Conservation (phyloP, 1,140 invertebrate species). For the Bombus balteatus region DNA sequence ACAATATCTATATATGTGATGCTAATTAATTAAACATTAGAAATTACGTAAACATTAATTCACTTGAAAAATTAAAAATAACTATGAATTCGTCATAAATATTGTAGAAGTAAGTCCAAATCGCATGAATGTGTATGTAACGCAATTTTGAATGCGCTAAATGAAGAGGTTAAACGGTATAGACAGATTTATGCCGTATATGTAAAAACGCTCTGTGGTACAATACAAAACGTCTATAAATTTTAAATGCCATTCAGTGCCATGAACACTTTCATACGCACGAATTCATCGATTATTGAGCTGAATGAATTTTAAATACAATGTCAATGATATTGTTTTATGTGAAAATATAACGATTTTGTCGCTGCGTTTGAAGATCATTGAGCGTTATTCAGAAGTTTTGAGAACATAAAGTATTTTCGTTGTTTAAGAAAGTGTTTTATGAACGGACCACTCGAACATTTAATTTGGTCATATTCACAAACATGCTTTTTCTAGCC, state of each 20-base stretch:
- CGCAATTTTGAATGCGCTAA: background rate
- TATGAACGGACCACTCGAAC: too few species aligned
- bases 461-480: too few species aligned
- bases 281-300: background rate
- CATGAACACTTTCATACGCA: background rate
- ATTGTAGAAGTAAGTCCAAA: background rate
- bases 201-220: background rate
- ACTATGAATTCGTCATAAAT: background rate
- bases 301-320: background rate
- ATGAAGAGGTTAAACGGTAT: background rate
- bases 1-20: too few species aligned
- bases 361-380: too few species aligned
- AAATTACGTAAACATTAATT: too few species aligned
- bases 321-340: background rate
- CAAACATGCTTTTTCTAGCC: too few species aligned
- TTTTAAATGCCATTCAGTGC: background rate
- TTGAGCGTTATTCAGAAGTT: too few species aligned
- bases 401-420: too few species aligned
- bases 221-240: background rate
- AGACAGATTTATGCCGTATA: background rate
- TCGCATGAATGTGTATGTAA: background rate
- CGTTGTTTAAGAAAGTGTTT: too few species aligned
- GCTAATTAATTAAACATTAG: too few species aligned
- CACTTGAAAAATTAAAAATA: background rate
- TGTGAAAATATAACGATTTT: background rate